Conservation (phyloP, 2,888 invertebrate species). For the Cosmia pyralina region DNA sequence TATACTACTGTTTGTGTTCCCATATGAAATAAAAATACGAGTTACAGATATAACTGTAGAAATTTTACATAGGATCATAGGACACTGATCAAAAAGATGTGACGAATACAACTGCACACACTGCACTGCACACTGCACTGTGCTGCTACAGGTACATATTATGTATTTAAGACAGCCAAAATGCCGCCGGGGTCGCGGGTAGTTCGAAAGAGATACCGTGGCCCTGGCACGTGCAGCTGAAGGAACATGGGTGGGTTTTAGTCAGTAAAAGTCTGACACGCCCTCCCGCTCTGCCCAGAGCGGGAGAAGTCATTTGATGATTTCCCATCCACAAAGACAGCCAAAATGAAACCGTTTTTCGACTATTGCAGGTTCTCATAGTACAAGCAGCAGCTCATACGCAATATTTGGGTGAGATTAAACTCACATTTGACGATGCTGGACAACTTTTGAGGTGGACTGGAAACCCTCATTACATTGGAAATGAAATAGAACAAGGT, state of each 20-base stretch:
- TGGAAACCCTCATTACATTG: slow-evolving; percentile 93
- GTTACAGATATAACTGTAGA: not conserved
- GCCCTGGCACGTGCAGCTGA: too few species aligned
- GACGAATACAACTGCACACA: not conserved
- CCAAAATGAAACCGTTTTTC: not conserved
- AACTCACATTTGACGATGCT: slow-evolving; percentile 92
- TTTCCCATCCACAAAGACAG: too few species aligned
- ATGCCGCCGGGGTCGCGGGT: too few species aligned
- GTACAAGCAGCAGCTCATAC: slow-evolving; percentile 94
- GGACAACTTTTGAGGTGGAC: slow-evolving; percentile 92
- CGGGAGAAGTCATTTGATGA: too few species aligned
- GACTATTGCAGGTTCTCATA: slow-evolving; percentile 88
- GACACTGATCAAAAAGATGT: not conserved
- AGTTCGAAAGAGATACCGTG: too few species aligned
- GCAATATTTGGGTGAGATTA: slow-evolving; percentile 94
- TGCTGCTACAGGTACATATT: too few species aligned
- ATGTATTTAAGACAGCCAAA: not conserved
- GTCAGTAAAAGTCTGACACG: too few species aligned
- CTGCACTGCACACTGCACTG: too few species aligned
- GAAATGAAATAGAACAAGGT: slow-evolving; percentile 92
- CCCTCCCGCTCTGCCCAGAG: too few species aligned
- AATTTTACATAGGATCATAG: not conserved
- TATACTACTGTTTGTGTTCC: too few species aligned
- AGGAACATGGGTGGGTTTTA: too few species aligned
- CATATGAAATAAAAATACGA: not conserved